Base-by-base conservation (phyloP, 2,888 invertebrate genomes). In the Fissipunctia ypsillon region DNA sequence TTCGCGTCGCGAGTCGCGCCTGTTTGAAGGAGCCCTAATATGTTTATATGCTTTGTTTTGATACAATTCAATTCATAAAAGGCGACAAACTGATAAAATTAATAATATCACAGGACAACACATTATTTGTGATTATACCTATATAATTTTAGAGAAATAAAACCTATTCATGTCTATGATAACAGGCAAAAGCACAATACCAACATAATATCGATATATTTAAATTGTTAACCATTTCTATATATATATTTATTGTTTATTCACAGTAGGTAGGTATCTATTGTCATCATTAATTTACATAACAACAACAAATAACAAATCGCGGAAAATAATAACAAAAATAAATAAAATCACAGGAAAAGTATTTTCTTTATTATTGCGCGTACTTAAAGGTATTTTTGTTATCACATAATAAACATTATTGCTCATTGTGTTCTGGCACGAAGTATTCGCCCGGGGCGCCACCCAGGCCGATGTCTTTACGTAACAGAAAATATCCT, bases 381-480 rank as follows among this genome's bases (percentile, higher is more conserved):
- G 22, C n/a, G 22, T 50, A 57, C 52, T 28, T 35, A 60, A 48
- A 64, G 45, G 35, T 69, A 68, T 66, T 81, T 66, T 64, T 59
- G 60, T 59, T 56, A 60, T 50, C 52, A 66, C 56, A 6, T 56
- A 48, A 66, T 70, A 38, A 68, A 79, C 45, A 69, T 64, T 60
- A 61, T 54, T 70, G 56, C n/a, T 59, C 43, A 50, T 57, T 68
- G 56, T 80, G 28, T 50, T 69, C 69, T 73, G 80, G 63, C 76
- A 35, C 64, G 48, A 35, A 50, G 22, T n/a, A 25, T 56, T 50
- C 41, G 60, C 56, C 7, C 6, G 61, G 35, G 45, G 73, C 61
- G 82, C 73, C 73, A 74, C 80, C 35, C 56, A 69, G 84, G 66
- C 22, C 70, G 74, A 50, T 75, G 22, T 64, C 56, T 75, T 59